phyloP scores from a whole-genome alignment of 2,888 invertebrate species.

The Limnephilus auricula region DNA sequence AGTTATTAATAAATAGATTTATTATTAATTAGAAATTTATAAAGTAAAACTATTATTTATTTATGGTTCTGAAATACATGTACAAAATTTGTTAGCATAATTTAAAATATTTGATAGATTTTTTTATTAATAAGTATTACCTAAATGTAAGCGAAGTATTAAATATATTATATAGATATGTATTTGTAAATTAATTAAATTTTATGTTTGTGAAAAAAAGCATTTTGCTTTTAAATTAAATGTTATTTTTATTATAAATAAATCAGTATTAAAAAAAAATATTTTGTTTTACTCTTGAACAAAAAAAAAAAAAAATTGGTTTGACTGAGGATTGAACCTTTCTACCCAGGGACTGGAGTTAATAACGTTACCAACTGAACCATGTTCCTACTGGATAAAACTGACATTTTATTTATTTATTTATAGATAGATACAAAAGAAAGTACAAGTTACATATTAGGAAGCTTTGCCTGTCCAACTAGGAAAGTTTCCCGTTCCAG shows the following conservation, averaged over 20 bases:
- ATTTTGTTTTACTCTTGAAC: not conserved
- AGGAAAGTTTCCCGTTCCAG: too few species aligned
- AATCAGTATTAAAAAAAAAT: constrained; percentile 39
- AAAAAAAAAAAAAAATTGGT: not conserved
- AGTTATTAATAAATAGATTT: not conserved
- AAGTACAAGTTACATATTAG: too few species aligned
- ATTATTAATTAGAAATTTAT: not conserved
- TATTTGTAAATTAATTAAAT: constrained; percentile 12
- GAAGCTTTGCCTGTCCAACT: too few species aligned
- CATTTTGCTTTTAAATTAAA: constrained; percentile 27
- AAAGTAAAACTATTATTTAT: not conserved
- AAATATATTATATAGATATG: not conserved
- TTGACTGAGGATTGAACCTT: too few species aligned
- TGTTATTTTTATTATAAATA: constrained; percentile 36
- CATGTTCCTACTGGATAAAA: too few species aligned
- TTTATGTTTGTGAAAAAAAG: not conserved
- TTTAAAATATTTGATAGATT: not conserved
- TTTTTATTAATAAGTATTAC: not conserved
- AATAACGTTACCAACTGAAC: too few species aligned
- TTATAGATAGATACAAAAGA: too few species aligned
- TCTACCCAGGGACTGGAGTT: too few species aligned
- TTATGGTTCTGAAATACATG: not conserved
- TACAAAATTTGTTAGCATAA: not conserved
- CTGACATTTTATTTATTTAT: too few species aligned
- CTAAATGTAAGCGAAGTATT: not conserved